Percentiles rank a stretch among this genome's conserved stretches.
phyloP scores from a whole-genome alignment of 2,888 invertebrate genomes.

The Drosophila dives region DNA sequence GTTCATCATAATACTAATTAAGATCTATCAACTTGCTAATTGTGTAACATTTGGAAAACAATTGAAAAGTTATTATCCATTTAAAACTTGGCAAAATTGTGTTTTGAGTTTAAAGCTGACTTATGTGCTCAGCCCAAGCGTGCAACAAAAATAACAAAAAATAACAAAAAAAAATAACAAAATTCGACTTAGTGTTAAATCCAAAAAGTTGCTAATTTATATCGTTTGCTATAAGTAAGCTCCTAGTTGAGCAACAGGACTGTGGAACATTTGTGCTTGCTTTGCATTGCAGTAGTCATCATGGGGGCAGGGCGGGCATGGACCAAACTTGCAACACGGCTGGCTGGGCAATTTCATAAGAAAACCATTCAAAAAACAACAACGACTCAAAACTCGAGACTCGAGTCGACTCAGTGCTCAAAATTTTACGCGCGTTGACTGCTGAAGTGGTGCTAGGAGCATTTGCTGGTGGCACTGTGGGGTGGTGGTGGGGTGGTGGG shows the following conservation, averaged over 20 bases:
- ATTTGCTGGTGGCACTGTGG: background rate
- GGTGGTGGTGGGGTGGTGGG: background rate
- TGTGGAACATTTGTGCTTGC: conserved; percentile 19
- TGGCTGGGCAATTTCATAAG: conserved; percentile 52
- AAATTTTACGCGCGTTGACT: conserved; percentile 78
- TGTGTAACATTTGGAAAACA: background rate
- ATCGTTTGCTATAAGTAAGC: conserved; percentile 8
- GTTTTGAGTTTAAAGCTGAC: background rate
- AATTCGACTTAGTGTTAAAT: background rate
- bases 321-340: conserved; percentile 35
- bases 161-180: background rate
- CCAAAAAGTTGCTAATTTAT: conserved; percentile 17
- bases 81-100: background rate
- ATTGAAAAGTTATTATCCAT: background rate
- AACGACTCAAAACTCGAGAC: conserved; percentile 32
- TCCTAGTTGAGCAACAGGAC: conserved; percentile 29
- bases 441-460: conserved; percentile 51
- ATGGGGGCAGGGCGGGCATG: conserved; percentile 10
- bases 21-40: background rate
- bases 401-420: conserved; percentile 60
- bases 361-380: conserved; percentile 37
- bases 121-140: background rate
- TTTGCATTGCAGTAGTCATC: conserved; percentile 38
- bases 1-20: background rate
- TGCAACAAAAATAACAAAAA: conserved; percentile 3